Base-by-base conservation (phyloP, 2,797 vertebrate genomes). In the Syngnathus rostellatus region DNA sequence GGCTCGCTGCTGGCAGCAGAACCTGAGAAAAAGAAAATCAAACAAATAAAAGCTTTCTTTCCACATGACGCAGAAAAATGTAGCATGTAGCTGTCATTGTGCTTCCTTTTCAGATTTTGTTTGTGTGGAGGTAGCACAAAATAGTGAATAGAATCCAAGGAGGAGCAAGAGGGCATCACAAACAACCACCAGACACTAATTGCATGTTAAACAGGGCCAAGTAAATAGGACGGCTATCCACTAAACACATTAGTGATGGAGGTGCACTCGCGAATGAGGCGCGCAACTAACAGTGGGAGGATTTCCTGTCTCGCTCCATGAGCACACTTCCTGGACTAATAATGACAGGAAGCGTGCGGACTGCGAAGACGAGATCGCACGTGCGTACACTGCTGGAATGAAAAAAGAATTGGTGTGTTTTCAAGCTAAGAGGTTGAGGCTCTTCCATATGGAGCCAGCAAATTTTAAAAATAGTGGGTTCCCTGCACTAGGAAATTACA, bases 1-100 rank as follows among this genome's bases (percentile, higher is more conserved):
- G 90, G 48, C 96, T 94, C 68, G 95, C 94, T 66, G 96, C 95
- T 11, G 95, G 94, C 67, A 98, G 84, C 72, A 98, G 87, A 58
- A 98, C 95, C 96, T 98, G 80, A 16, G 31, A 9, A 19, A 43
- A 5, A 17, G 7, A 38, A 12, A 31, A 25, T 8, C 25, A 57
- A 14, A 12, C 14, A 46, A 37, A 57, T 5, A 14, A 31, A 6
- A 45, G 11, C n/a, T 43, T 5, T 62, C 7, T 6, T 45, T 31
- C 31, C 31, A 31, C 31, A 31, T 31, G 31, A 31, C 31, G 31
- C 3, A 31, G 31, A 31, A 31, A 31, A 31, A 31, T 31, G 31
- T 4, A 31, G 31, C 31, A 31, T 31, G 31, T 31, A 31, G 31
- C 41, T 54, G 51, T 8, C n/a, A 11, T n/a, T 53, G n/a, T n/a